Evolutionary conservation across 2,113 vertebrate species (phyloP), one percentile per base, ranked within the genome.

Genomic region (Serilophus lunatus): DNA sequence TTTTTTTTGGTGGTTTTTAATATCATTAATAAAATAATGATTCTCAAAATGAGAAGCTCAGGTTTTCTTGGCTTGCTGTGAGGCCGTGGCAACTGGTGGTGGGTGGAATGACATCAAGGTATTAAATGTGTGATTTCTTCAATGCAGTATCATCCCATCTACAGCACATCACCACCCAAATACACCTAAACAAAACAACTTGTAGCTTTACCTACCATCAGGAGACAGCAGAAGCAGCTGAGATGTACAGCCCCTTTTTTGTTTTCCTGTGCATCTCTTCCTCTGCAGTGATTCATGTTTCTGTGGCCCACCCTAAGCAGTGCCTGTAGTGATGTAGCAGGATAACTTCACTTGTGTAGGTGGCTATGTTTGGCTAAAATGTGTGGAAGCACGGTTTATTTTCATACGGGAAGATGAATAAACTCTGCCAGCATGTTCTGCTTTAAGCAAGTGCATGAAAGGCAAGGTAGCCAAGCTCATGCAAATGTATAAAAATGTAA

Each of bases 391-490:
- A 57, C 17, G 35, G 54, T 74, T 93, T 90, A 77, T 96, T 95
- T 96, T 91, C 78, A 28, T 88, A 45, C 0, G n/a, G 33, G 33
- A 82, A 85, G 84, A 94, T 85, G 84, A 90, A 91, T 82, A 91
- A 95, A 87, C 82, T 57, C 65, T 86, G 82, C 92, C 93, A 93
- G 82, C 68, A 5, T 44, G 54, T 80, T 71, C 87, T 88, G 71
- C 84, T 94, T 65, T 54, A 24, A 88, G 90, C 88, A 50, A 90
- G 68, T 23, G 63, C 70, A 61, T 70, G 79, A 92, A 93, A 79
- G 54, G 42, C 28, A n/a, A 94, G 50, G 92, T 93, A 92, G 96
- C 79, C 88, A 88, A 95, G 91, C 56, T 88, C 82, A 74, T 92
- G 88, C 28, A 90, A 88, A 81, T 63, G 31, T 33, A 61, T 65